phyloP scores from a whole-genome alignment of 2,888 invertebrate genomes.

The Apamea anceps region DNA sequence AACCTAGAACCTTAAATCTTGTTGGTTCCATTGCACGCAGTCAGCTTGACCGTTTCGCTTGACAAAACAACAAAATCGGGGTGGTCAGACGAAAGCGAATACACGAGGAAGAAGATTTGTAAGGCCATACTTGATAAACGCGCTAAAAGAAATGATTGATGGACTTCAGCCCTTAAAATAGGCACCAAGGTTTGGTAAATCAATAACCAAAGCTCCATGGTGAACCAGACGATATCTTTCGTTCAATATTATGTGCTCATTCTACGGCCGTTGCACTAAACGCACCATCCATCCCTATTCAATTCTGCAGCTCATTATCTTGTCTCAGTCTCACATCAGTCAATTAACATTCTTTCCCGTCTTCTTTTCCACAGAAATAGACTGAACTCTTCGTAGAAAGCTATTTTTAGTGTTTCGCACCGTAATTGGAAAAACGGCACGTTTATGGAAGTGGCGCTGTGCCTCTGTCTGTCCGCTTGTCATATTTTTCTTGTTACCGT shows the following conservation, averaged over 20 bases:
- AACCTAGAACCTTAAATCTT: neutral
- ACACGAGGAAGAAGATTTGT: conserved; percentile 9
- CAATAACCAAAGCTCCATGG: neutral
- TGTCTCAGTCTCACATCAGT: conserved; percentile 1
- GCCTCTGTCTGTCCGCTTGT: conserved; percentile 14
- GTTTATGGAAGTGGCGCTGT: conserved; percentile 29
- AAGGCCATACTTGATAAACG: conserved; percentile 5
- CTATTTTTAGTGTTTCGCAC: conserved; percentile 43
- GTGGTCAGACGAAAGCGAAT: conserved; percentile 9
- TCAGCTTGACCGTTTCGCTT: conserved; percentile 55
- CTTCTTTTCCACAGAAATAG: conserved; percentile 8
- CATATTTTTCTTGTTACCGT: conserved; percentile 20
- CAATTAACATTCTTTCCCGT: conserved; percentile 20
- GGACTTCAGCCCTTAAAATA: neutral
- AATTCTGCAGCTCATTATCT: neutral
- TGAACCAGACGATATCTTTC: neutral
- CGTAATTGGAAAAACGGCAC: conserved; percentile 44
- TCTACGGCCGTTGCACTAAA: neutral
- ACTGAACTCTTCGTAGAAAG: conserved; percentile 16
- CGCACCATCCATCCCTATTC: neutral
- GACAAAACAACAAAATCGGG: conserved; percentile 44
- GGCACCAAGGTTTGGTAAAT: neutral
- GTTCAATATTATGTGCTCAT: neutral
- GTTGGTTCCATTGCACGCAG: conserved; percentile 39
- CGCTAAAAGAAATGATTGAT: neutral